A percentile compares a stretch with the other conserved stretches of the same genome.
Conservation (phyloP, 2,797 vertebrate genomes). For the Vireo griseus region DNA sequence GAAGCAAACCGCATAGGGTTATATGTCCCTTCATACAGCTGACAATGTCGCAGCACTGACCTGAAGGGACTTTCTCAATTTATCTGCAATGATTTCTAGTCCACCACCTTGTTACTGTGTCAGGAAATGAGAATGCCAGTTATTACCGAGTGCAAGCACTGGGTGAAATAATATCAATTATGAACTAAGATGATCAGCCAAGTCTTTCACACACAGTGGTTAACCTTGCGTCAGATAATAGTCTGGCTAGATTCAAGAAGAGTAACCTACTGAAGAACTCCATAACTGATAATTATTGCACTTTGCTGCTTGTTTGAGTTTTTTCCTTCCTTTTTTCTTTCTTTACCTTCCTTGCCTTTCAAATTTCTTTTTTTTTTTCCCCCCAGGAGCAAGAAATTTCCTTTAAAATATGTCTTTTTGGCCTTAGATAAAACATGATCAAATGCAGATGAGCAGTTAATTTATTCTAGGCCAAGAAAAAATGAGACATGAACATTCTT, state of each 20-base stretch:
- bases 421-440: not conserved
- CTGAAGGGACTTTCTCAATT: not conserved
- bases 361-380: not conserved
- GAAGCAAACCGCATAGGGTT: not conserved
- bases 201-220: not conserved
- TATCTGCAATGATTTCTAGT: not conserved
- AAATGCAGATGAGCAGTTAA: not conserved
- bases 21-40: not conserved
- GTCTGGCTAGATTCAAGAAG: not conserved
- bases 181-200: not conserved
- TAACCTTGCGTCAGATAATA: not conserved
- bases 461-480: not conserved
- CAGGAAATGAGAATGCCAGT: not conserved
- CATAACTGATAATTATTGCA: not conserved
- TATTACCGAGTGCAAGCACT: not conserved
- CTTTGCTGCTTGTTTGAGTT: not conserved
- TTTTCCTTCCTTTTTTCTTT: not conserved
- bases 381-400: not conserved
- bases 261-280: not conserved
- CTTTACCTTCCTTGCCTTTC: not conserved
- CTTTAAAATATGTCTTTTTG: not conserved
- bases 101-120: not conserved
- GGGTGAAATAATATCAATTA: not conserved
- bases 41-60: not conserved
- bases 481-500: not conserved